Evolutionary conservation across 2,797 vertebrate species (phyloP), one percentile per base, ranked within the genome.

Genomic region (Numenius phaeopus): DNA sequence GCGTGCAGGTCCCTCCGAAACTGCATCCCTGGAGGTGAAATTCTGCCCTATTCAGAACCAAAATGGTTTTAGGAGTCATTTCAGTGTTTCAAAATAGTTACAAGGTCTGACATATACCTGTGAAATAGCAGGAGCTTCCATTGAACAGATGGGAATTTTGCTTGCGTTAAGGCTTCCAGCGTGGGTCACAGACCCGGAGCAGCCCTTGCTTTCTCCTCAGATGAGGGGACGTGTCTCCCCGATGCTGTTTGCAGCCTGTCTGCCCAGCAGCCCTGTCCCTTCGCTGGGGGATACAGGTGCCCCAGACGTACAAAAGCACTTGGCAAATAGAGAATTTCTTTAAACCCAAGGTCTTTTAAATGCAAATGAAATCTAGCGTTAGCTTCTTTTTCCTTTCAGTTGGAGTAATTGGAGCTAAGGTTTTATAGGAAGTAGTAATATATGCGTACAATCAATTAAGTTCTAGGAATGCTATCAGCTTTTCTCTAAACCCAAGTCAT

Each of bases 311-410:
- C 58, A 91, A 72, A 95, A 92, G 46, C 62, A 29, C 71, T 97
- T 82, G 89, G 89, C 87, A 89, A 55, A 65, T 11, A 20, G 66
- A 49, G 42, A 66, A 76, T 96, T 87, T 89, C 67, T 89, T 89
- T 66, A 92, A 87, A 50, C 32, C 32, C 47, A n/a, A n/a, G 5
- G 61, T 83, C 75, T 96, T 95, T 95, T 85, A 95, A 85, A 95
- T 94, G 90, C 84, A 94, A 96, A 96, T 96, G 55, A 52, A 89
- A 94, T 78, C 42, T 67, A 13, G 59, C 17, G 59, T 85, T 85
- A 44, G 76, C 49, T 85, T 57, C 46, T 89, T 49, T 64, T 91
- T 81, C 64, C 55, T 89, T 91, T 89, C 4, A 7, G n/a, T 58
- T 71, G 75, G 26, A 80, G 79, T 73, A 95, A 87, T 62, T 90